These are phyloP conservation scores for Bombus polaris DNA, from an alignment of 1,140 invertebrate genomes.

Conservation along the genomic window DNA sequence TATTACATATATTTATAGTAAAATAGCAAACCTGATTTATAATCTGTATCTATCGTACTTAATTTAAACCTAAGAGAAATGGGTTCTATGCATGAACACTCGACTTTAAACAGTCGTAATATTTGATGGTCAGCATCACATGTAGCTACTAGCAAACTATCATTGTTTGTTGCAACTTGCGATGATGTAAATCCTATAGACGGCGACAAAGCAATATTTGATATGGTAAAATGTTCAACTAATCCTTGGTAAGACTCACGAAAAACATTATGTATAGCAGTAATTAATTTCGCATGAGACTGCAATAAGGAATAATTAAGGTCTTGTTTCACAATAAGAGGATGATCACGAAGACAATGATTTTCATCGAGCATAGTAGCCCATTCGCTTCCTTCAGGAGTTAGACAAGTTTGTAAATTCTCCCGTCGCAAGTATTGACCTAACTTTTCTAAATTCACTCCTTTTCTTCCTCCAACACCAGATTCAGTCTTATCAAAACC, in stretches of 20 bases:
- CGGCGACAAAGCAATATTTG: conserved; percentile 60
- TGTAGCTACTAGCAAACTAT: conserved; percentile 74
- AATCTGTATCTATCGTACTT: conserved; percentile 67
- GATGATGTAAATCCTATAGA: conserved; percentile 62
- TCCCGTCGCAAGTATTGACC: conserved; percentile 93
- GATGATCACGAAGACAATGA: conserved; percentile 87
- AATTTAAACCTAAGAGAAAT: conserved; percentile 62
- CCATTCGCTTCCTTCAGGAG: conserved; percentile 85
- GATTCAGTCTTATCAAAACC: conserved; percentile 88
- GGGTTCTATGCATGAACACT: conserved; percentile 50
- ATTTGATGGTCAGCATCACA: conserved; percentile 70
- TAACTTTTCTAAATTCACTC: conserved; percentile 93
- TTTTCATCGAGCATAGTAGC: conserved; percentile 89
- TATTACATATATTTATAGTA: not conserved
- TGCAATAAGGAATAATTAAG: conserved; percentile 91
- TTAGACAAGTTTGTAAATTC: conserved; percentile 75
- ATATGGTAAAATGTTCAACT: conserved; percentile 84
- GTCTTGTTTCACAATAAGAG: conserved; percentile 89
- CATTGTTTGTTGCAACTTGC: conserved; percentile 73
- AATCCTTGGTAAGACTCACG: conserved; percentile 86
- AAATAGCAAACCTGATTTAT: conserved; percentile 73
- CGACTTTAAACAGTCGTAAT: conserved; percentile 73
- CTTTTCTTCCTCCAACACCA: conserved; percentile 83
- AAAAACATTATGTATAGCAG: conserved; percentile 88
- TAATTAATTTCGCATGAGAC: conserved; percentile 89